These are phyloP conservation scores for Etheostoma spectabile DNA, from an alignment of 2,113 vertebrate genomes.

Conservation along the genomic window DNA sequence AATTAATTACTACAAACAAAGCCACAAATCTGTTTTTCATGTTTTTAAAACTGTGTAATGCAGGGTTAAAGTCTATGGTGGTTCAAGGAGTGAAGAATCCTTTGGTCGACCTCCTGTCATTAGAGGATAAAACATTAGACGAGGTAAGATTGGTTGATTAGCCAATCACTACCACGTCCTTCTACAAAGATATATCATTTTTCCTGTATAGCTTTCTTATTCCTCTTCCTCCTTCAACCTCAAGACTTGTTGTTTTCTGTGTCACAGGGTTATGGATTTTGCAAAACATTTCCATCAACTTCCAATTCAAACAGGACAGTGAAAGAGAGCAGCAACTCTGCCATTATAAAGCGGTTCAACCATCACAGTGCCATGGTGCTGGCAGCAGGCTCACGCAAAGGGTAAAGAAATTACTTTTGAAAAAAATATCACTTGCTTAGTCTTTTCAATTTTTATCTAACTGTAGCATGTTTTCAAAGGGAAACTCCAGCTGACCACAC, in stretches of 20 bases:
- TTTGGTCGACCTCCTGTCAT: constrained; percentile 91
- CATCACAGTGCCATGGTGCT: constrained; percentile 99
- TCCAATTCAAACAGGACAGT: constrained; percentile 88
- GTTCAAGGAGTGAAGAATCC: constrained; percentile 98
- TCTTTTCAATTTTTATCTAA: not conserved
- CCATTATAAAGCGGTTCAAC: constrained; percentile 99
- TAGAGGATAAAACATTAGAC: constrained; percentile 96
- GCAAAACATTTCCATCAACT: constrained; percentile 86
- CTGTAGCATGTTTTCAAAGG: constrained; percentile 71
- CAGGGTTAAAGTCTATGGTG: constrained; percentile 96
- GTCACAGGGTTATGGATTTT: constrained; percentile 91
- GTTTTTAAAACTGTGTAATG: constrained; percentile 30
- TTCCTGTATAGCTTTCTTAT: not conserved
- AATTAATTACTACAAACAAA: not conserved
- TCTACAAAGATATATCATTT: not conserved
- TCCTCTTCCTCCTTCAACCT: not conserved
- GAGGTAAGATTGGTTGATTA: constrained; percentile 86
- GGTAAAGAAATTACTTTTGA: constrained; percentile 82
- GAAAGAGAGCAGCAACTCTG: constrained; percentile 95
- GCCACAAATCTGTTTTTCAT: not conserved
- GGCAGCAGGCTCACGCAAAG: constrained; percentile 93
- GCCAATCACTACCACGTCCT: not conserved
- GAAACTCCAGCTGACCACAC: constrained; percentile 90
- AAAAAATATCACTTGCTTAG: not conserved
- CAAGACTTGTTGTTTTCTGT: constrained; percentile 28